phyloP scores from a whole-genome alignment of 2,888 invertebrate genomes.

The Macroteleia sp. region DNA sequence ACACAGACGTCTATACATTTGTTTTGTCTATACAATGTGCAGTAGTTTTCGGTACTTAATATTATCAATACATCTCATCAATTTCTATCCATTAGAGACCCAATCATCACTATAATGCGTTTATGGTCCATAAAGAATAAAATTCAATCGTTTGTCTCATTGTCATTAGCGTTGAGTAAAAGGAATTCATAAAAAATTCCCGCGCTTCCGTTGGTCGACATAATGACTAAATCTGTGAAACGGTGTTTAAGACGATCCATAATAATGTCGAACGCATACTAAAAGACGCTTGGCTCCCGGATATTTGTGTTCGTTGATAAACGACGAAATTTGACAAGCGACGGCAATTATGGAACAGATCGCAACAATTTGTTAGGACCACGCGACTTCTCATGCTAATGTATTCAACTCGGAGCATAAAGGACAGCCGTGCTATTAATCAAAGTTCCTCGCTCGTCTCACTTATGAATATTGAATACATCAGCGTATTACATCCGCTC shows the following conservation, averaged over 20 bases:
- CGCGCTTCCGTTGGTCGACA: constrained; percentile 11
- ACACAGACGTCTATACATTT: too few species aligned
- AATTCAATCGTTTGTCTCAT: too few species aligned
- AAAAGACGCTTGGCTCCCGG: constrained; percentile 44
- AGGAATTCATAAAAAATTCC: constrained; percentile 13
- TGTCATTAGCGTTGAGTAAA: too few species aligned
- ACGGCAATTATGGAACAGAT: constrained; percentile 59
- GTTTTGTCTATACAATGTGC: too few species aligned
- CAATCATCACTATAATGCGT: too few species aligned
- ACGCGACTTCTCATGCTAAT: constrained; percentile 57
- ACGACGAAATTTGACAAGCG: constrained; percentile 57
- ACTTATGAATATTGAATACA: constrained; percentile 66
- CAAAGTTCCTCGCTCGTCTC: constrained; percentile 62
- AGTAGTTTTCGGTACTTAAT: too few species aligned
- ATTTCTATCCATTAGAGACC: too few species aligned
- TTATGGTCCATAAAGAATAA: too few species aligned
- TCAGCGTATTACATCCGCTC: constrained; percentile 62
- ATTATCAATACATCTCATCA: too few species aligned
- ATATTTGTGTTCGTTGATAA: constrained; percentile 55
- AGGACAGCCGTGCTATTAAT: constrained; percentile 61
- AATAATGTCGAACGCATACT: constrained; percentile 22
- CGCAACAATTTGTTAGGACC: constrained; percentile 59
- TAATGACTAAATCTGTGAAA: constrained; percentile 33
- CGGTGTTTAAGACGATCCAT: constrained; percentile 25
- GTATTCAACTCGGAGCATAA: constrained; percentile 61